Evolutionary conservation across 2,113 vertebrate genomes (phyloP), one percentile per base, ranked within the genome.

Genomic region (Hystrix cristata): DNA sequence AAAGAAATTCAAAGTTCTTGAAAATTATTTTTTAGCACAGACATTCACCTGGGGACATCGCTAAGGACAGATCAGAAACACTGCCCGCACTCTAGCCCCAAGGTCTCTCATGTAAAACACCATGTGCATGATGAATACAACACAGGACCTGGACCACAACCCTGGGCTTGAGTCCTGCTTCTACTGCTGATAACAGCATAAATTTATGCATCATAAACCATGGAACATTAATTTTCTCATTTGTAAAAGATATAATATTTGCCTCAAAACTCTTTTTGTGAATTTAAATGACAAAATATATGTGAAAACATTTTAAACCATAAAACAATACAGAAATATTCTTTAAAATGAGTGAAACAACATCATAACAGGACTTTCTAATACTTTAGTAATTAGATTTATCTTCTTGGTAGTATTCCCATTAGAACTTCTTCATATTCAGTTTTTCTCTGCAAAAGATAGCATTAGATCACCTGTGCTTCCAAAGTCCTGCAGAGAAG

Each of bases 181-280:
- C 43, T 16, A 25, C 16, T n/a, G 69, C 43, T 62, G 25, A 34
- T 9, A 71, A 46, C 34, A 85, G 23, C 18, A 79, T 25, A 78
- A 86, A 83, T 1, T 6, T 34, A 65, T 9, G 81, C 76, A 87
- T 57, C 71, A 25, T 67, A 59, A 89, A 53, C 11, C 74, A 92
- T 12, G 46, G 69, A 59, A 81, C 85, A 97, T 88, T 92, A 71
- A 90, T 90, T 84, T 97, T 84, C 76, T 87, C 69, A 92, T 96
- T 92, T 95, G 69, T 95, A 51, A 59, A 67, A 90, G 18, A 78
- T n/a, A 64, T 23, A 38, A 57, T 90, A 84, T 62, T 85, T 90
- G 64, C 62, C 31, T 95, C 65, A 84, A 59, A 87, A 64, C 60
- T 12, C 13, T 90, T 25, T 51, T 51, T 71, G 53, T 60, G 76